Base-by-base conservation (phyloP, 1,140 invertebrate genomes). In the Drosophila athabasca region DNA sequence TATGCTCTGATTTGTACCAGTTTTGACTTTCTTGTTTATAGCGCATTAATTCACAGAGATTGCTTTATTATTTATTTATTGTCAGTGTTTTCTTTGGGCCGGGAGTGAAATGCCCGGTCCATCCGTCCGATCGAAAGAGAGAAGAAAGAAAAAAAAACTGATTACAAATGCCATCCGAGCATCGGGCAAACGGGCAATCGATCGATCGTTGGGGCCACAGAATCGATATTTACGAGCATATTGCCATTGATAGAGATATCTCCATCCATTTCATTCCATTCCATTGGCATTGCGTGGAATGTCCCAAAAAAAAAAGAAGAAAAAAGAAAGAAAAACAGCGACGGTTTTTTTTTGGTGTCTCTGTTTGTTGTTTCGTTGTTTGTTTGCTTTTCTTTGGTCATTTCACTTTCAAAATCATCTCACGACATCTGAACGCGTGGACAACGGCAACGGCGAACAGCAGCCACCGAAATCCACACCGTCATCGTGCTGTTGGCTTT, bases 1-100 rank as follows among this genome's bases (percentile, higher is more conserved):
- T 91, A 91, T 91, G 90, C 90, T 91, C 90, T 91, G 87, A 91
- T 91, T 91, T 91, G 82, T 91, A 89, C 90, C 80, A 91, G 87
- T 91, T 91, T 91, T 73, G 84, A 91, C 87, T 91, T 91, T 91
- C 90, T 91, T 91, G 73, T 90, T 89, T 87, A 90, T 87, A 65
- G 78, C 83, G 79, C 83, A 87, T 87, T 87, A 88, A 87, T 81
- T 90, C 77, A 84, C 75, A 71, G 62, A 84, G 73, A 85, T 78
- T 80, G 84, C 76, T 88, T 71, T 89, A 84, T 88, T 88, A 89
- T 88, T 84, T 79, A 90, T 89, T 85, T 88, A 87, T 88, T 81
- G 83, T 54, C 62, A 65, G 82, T 77, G 82, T 77, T 81, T 87
- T 87, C 78, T 85, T 57, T 31, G 41, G 46, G 41, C 41, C 26